A percentile compares a stretch with the other conserved stretches of the same genome.
These are phyloP conservation scores for Mya arenaria DNA, from an alignment of 1,140 invertebrate species.

Conservation along the genomic window DNA sequence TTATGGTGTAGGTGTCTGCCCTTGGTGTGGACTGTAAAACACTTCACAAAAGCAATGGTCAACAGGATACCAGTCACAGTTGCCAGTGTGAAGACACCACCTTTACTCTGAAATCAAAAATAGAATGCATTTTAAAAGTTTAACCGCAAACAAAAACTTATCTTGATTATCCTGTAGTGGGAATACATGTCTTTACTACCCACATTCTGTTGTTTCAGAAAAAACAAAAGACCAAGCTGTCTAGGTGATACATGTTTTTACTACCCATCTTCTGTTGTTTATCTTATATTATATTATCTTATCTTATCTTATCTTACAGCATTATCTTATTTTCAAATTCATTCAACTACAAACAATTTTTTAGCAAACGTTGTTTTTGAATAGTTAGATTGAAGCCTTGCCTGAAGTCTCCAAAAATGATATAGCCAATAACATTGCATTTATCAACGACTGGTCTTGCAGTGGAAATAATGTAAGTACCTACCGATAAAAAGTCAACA, in stretches of 20 bases:
- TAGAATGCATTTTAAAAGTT: not conserved
- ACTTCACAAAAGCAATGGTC: not conserved
- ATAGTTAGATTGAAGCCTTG: not conserved
- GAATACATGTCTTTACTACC: not conserved
- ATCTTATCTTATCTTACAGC: not conserved
- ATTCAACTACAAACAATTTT: not conserved
- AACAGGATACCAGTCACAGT: not conserved
- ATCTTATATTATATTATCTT: too few species aligned
- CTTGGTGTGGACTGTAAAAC: conserved; percentile 10
- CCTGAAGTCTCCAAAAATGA: not conserved
- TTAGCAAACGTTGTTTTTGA: not conserved
- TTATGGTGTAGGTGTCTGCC: not conserved
- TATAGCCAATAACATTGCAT: too few species aligned
- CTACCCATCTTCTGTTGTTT: too few species aligned
- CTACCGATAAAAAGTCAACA: not conserved
- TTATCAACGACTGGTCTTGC: too few species aligned
- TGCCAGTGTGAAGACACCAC: not conserved
- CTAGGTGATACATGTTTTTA: not conserved
- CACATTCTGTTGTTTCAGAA: not conserved
- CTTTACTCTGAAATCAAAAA: not conserved
- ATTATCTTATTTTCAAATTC: not conserved
- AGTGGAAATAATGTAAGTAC: not conserved
- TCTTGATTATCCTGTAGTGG: not conserved
- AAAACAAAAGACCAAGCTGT: not conserved
- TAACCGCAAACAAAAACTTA: not conserved